phyloP scores from a whole-genome alignment of 2,113 vertebrate genomes.

The Prunella himalayana region DNA sequence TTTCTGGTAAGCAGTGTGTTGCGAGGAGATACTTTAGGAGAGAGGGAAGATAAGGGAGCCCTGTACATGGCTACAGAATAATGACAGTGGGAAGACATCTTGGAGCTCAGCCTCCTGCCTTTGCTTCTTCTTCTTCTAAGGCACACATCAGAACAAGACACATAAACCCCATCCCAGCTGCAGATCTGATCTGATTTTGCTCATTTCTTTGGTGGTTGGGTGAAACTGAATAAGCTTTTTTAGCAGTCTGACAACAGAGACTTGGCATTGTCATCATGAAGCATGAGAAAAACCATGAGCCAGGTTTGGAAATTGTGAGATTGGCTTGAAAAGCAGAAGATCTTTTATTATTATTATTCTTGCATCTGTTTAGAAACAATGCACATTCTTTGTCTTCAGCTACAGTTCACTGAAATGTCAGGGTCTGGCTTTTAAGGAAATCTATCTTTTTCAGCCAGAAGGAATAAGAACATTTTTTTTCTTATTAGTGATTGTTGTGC shows the following conservation, averaged over 20 bases:
- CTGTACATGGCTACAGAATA: neutral
- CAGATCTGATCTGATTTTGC: neutral
- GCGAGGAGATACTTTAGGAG: neutral
- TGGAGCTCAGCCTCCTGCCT: neutral
- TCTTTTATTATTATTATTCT: neutral
- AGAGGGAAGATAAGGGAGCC: neutral
- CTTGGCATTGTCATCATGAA: conserved; percentile 34
- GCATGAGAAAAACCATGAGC: conserved; percentile 29
- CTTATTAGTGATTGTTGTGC: neutral
- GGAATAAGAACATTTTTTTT: neutral
- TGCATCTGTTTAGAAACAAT: conserved; percentile 50
- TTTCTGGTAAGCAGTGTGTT: neutral
- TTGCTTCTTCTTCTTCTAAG: neutral
- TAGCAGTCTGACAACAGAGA: neutral
- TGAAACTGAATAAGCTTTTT: neutral
- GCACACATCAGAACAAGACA: neutral
- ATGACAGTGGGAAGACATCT: neutral
- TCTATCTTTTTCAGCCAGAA: conserved; percentile 23
- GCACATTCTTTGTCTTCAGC: conserved; percentile 11
- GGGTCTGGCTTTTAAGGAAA: neutral
- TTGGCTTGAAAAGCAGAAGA: neutral
- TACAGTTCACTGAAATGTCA: conserved; percentile 2
- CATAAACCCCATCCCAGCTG: neutral
- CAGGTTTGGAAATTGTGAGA: neutral
- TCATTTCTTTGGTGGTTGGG: neutral